These are phyloP conservation scores for Notospermus geniculatus DNA, from an alignment of 1,140 invertebrate genomes.

Conservation along the genomic window DNA sequence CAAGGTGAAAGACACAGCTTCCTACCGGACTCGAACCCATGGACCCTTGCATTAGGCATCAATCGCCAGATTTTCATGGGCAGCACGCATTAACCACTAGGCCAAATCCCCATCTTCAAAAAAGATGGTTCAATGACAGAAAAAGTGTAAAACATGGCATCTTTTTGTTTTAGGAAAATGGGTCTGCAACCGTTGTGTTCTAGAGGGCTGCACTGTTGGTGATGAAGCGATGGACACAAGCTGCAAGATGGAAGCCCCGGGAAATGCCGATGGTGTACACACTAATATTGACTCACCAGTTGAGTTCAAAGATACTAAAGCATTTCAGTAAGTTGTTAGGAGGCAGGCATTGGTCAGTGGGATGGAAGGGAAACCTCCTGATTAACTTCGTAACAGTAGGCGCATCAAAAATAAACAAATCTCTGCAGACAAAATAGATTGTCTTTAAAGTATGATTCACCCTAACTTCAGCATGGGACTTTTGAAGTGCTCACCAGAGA, in stretches of 20 bases:
- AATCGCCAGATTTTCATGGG: too few species aligned
- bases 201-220: conserved; percentile 18
- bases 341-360: neutral
- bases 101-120: too few species aligned
- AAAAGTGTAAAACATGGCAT: too few species aligned
- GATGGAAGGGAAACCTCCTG: neutral
- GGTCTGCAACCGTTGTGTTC: conserved; percentile 28
- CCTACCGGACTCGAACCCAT: too few species aligned
- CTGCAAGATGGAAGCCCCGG: neutral
- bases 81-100: too few species aligned
- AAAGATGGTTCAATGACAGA: too few species aligned
- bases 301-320: neutral
- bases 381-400: neutral
- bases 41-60: too few species aligned
- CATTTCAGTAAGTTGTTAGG: neutral
- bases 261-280: too few species aligned
- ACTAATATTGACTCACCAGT: neutral
- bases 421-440: neutral
- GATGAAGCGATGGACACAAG: conserved; percentile 4
- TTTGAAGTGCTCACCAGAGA: too few species aligned
- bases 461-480: too few species aligned
- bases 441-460: too few species aligned
- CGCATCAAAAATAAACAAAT: neutral
- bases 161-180: conserved; percentile 27
- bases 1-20: too few species aligned